Evolutionary conservation across 2,888 invertebrate genomes (phyloP).

Genomic region (Xanthostigma xanthostigma): DNA sequence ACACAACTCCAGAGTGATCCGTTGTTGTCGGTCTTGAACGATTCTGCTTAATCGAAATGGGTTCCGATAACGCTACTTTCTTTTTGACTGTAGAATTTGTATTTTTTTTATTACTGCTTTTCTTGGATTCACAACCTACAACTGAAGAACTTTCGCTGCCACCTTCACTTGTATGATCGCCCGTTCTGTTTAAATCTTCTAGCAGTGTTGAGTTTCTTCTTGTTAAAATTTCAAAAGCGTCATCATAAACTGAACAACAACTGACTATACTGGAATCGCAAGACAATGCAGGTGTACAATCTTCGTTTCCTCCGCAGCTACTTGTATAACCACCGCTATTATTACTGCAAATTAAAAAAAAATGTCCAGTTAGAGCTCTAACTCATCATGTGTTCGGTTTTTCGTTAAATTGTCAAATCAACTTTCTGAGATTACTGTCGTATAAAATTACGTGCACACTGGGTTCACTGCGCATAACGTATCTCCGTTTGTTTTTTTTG

Average conservation of each 20-base stretch:
- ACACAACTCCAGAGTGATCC: too few species aligned
- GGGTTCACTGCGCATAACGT: too few species aligned
- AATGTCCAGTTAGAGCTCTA: too few species aligned
- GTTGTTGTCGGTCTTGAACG: constrained; percentile 13
- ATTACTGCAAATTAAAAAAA: constrained; percentile 17
- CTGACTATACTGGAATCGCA: constrained; percentile 67
- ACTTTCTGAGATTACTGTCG: too few species aligned
- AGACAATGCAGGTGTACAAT: constrained; percentile 46
- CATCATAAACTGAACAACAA: constrained; percentile 58
- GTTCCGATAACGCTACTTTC: constrained; percentile 15
- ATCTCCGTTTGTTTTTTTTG: too few species aligned
- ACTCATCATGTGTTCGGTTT: too few species aligned
- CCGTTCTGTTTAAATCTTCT: constrained; percentile 25
- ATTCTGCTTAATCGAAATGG: constrained; percentile 6
- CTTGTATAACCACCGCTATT: constrained; percentile 52
- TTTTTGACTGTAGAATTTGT: constrained; percentile 13
- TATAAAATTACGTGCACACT: too few species aligned
- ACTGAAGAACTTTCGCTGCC: constrained; percentile 70
- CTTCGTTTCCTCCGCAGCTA: constrained; percentile 38
- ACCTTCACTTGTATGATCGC: constrained; percentile 46
- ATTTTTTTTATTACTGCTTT: too few species aligned
- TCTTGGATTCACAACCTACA: constrained; percentile 29
- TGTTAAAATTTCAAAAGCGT: constrained; percentile 33
- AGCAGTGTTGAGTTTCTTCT: constrained; percentile 26
- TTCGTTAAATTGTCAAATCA: too few species aligned